Base-by-base conservation (phyloP, 2,797 vertebrate genomes). In the Chelon auratus region DNA sequence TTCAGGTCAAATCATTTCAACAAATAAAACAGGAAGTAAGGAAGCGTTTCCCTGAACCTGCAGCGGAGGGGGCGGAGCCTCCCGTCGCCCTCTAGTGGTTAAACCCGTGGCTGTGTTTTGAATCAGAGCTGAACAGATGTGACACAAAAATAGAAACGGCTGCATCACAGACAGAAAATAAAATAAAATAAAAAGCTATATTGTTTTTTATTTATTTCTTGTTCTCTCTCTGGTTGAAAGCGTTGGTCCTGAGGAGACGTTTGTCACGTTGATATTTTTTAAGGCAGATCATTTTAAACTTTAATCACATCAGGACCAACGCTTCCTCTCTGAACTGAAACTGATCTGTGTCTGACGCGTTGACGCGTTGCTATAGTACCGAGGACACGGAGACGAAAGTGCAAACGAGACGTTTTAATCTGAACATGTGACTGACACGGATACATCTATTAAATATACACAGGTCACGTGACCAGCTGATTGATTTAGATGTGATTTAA, bases 21-120 rank as follows among this genome's bases (percentile, higher is more conserved):
- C n/a, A n/a, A n/a, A 22, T 22, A 22, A 22, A 22, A 22, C 22
- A 22, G 22, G 22, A 22, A 22, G 22, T 22, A 22, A 22, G 22
- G 22, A 22, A 22, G 22, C 30, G 30, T 33, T 7, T 17, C 52
- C 37, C 42, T 17, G 42, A 47, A n/a, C 4, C 45, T 3, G 59
- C 59, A 18, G 54, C 13, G 0, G n/a, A n/a, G 11, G 48, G 0
- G 43, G 72, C 68, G 6, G 77, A 81, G 22, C 71, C 75, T 72
- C 15, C 2, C 68, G 4, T 58, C 57, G 73, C 64, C 5, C 1
- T 10, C 76, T 71, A 87, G 87, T 89, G 88, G 87, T 85, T 75
- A 66, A 79, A 58, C 14, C 70, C 76, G 37, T 65, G 62, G 17
- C 40, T n/a, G 53, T 15, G 57, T 77, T 30, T 30, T 30, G 30